Conservation (phyloP, 2,888 invertebrate genomes). For the Chirona hameri region DNA sequence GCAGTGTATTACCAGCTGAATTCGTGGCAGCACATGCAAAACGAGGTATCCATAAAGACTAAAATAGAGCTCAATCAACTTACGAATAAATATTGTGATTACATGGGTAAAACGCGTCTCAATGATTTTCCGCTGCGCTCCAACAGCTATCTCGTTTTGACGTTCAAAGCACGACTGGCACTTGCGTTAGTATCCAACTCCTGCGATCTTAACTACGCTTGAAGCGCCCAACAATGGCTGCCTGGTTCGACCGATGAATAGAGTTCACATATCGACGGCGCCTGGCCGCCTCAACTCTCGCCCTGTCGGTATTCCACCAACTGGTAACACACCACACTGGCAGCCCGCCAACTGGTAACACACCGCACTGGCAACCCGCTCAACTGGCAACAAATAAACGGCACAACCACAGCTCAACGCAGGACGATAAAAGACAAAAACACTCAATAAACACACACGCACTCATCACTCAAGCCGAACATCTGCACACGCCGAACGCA, state of each 20-base stretch:
- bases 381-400: conserved; percentile 3
- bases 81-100: conserved; percentile 3
- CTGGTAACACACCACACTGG: background rate
- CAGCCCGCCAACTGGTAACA: background rate
- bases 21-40: background rate
- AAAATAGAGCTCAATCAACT: background rate
- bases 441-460: background rate
- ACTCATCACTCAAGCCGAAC: background rate
- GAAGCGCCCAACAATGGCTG: no score
- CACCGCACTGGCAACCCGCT: background rate
- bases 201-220: no score
- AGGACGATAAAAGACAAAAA: background rate
- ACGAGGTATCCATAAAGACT: background rate
- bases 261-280: no score
- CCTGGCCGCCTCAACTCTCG: no score
- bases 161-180: background rate
- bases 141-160: background rate
- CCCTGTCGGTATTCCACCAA: no score
- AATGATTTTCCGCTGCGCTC: background rate
- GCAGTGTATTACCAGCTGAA: background rate
- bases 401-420: background rate
- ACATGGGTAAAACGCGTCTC: background rate
- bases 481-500: background rate
- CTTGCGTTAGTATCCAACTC: background rate
- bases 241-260: no score